These are phyloP conservation scores for Leucophenga varia DNA, from an alignment of 1,140 invertebrate genomes.

Conservation along the genomic window DNA sequence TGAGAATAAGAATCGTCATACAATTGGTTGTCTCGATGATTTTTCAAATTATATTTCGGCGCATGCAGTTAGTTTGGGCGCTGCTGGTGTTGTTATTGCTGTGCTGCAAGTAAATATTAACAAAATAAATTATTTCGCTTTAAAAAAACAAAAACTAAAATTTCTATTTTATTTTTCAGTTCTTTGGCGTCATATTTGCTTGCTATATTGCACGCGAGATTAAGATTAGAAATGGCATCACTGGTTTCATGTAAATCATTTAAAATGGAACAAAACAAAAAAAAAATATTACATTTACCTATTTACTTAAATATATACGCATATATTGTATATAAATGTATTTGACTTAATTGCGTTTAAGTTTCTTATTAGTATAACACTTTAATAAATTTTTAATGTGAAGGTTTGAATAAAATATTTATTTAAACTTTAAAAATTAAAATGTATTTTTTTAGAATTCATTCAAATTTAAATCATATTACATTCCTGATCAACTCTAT, in stretches of 20 bases:
- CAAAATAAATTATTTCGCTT: not conserved
- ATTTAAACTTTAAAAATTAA: too few species aligned
- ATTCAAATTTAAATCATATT: too few species aligned
- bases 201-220: constrained; percentile 56
- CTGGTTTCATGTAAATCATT: constrained; percentile 31
- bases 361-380: too few species aligned
- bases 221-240: constrained; percentile 50
- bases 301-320: too few species aligned
- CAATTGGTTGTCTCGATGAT: constrained; percentile 62
- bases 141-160: not conserved
- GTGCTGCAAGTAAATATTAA: constrained; percentile 66
- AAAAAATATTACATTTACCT: too few species aligned
- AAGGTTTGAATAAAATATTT: too few species aligned
- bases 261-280: constrained; percentile 1
- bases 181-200: constrained; percentile 56
- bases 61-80: constrained; percentile 72
- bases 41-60: constrained; percentile 65
- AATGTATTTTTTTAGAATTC: too few species aligned
- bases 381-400: too few species aligned
- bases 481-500: too few species aligned
- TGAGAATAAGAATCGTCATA: constrained; percentile 24
- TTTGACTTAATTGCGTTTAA: too few species aligned
- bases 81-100: constrained; percentile 73
- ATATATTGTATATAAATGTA: too few species aligned
- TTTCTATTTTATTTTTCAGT: constrained; percentile 35